phyloP scores from a whole-genome alignment of 2,113 vertebrate species.

The Cairina moschata region DNA sequence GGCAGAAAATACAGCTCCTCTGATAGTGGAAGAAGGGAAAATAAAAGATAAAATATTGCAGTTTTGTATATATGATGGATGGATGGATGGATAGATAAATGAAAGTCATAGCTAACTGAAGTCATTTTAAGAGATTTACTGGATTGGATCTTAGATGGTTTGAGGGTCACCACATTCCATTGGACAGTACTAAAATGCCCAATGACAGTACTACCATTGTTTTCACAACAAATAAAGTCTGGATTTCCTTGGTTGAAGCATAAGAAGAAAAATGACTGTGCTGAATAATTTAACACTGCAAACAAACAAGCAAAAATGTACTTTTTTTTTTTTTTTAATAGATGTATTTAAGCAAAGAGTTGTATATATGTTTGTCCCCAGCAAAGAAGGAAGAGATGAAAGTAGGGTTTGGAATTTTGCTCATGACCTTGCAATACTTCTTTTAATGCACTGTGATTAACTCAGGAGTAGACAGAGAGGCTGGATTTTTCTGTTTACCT shows the following conservation, averaged over 20 bases:
- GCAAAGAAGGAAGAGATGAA: neutral
- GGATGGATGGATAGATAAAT: neutral
- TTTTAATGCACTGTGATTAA: neutral
- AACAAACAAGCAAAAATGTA: neutral
- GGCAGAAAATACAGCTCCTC: neutral
- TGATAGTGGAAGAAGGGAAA: neutral
- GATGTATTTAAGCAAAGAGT: neutral
- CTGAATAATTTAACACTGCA: neutral
- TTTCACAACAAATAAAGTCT: neutral
- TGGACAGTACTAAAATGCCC: neutral
- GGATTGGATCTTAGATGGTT: neutral
- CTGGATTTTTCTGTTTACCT: neutral
- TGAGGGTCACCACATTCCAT: neutral
- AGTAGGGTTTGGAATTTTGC: neutral
- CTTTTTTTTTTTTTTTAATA: neutral
- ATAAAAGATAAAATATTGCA: neutral
- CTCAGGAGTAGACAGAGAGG: neutral
- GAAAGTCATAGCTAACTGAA: neutral
- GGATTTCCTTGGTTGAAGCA: neutral
- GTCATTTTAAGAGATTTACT: neutral
- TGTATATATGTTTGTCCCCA: neutral
- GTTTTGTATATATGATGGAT: neutral
- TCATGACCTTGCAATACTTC: fast-evolving
- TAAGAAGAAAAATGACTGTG: neutral
- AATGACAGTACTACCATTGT: neutral